A percentile compares a stretch with the other conserved stretches of the same genome.
Evolutionary conservation across 92 coral and sea anemone species (phyloP).

Genomic region (Palythoa grandis): DNA sequence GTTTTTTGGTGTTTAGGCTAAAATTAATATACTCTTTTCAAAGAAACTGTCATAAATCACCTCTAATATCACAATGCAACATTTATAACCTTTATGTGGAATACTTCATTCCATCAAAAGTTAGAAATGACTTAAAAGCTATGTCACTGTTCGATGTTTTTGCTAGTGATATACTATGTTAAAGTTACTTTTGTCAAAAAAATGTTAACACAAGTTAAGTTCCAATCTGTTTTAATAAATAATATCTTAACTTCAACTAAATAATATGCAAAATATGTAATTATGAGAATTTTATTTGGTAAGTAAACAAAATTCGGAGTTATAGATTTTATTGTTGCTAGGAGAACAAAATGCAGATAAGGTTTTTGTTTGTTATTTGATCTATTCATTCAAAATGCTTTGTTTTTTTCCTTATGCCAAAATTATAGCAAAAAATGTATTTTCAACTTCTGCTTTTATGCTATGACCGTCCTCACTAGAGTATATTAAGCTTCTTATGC

Average conservation of each 20-base stretch:
- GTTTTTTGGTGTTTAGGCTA: neutral
- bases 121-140: neutral
- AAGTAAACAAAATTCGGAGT: neutral
- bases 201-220: neutral
- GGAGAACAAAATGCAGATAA: neutral
- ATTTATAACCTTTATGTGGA: neutral
- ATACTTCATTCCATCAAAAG: neutral
- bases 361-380: neutral
- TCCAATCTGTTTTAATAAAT: neutral
- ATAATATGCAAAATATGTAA: neutral
- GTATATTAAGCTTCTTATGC: neutral
- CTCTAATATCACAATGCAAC: neutral
- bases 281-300: neutral
- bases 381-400: neutral
- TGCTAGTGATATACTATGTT: neutral
- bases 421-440: neutral
- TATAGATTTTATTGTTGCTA: neutral
- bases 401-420: neutral
- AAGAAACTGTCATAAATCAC: neutral
- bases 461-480: neutral
- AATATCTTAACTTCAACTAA: neutral
- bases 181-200: neutral
- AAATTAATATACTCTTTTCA: neutral
- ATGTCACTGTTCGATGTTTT: neutral
- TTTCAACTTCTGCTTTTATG: neutral